These are phyloP conservation scores for Eupithecia dodoneata DNA, from an alignment of 2,888 invertebrate genomes.

Conservation along the genomic window DNA sequence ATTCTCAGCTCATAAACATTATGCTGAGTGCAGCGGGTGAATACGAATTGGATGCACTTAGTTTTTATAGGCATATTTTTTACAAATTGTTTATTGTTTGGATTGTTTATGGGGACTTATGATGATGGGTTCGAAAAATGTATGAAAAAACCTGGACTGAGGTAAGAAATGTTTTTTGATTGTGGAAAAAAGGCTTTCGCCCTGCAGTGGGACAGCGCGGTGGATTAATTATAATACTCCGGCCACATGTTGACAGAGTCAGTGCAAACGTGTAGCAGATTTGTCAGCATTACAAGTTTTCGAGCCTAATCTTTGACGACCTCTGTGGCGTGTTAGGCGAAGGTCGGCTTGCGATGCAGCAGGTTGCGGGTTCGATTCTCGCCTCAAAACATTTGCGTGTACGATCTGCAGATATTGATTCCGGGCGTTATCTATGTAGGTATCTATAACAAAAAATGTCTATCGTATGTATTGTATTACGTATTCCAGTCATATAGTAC, in stretches of 20 bases:
- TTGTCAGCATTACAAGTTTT: neutral
- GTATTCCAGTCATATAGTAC: too few relatives aligned
- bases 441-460: too few relatives aligned
- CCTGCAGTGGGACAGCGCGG: neutral
- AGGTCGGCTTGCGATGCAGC: too few relatives aligned
- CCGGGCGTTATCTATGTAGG: too few relatives aligned
- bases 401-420: too few relatives aligned
- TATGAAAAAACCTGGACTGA: neutral
- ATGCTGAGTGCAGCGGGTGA: conserved; percentile 38
- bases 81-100: conserved; percentile 21
- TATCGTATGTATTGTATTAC: too few relatives aligned
- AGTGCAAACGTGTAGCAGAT: neutral
- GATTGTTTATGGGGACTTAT: conserved; percentile 9
- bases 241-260: neutral
- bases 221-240: neutral
- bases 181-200: neutral
- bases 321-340: too few relatives aligned
- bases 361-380: too few relatives aligned
- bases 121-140: neutral
- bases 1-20: conserved; percentile 46
- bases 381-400: too few relatives aligned
- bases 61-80: conserved; percentile 33
- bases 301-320: neutral
- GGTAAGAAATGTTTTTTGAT: neutral
- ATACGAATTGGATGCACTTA: conserved; percentile 42